Conservation (phyloP, 2,113 vertebrate genomes). For the Coptodon rendalli region DNA sequence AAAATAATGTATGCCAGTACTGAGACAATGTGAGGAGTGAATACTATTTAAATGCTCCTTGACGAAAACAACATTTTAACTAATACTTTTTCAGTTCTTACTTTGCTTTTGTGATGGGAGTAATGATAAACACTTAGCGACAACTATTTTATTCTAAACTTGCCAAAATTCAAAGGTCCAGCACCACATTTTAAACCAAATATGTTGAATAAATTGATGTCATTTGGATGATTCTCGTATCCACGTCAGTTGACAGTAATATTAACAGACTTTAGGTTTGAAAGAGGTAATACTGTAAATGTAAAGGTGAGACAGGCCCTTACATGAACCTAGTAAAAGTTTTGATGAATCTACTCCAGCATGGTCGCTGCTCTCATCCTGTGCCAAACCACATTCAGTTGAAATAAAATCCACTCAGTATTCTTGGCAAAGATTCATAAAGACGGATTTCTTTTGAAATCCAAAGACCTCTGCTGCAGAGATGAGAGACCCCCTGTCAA, state of each 20-base stretch:
- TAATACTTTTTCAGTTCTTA: background rate
- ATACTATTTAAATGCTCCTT: background rate
- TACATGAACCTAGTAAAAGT: background rate
- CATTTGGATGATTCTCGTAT: background rate
- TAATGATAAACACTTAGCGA: background rate
- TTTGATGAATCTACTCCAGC: constrained; percentile 24
- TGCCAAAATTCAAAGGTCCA: accelerated
- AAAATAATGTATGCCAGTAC: background rate
- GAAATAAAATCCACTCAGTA: background rate
- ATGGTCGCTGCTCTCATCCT: constrained; percentile 12
- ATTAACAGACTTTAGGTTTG: constrained; percentile 6
- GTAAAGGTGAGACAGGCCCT: constrained; percentile 12
- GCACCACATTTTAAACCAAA: background rate
- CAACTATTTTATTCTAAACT: background rate
- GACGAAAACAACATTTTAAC: background rate
- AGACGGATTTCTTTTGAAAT: constrained; percentile 34
- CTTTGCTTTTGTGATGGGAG: background rate
- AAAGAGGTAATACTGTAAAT: constrained; percentile 14
- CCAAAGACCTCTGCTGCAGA: background rate
- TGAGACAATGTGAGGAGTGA: accelerated
- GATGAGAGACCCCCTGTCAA: constrained; percentile 35
- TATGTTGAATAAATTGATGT: background rate
- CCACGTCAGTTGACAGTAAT: background rate
- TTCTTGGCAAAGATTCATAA: constrained; percentile 28
- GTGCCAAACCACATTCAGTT: constrained; percentile 20